Evolutionary conservation across 2,888 invertebrate species (phyloP), one percentile per base, ranked within the genome.

Genomic region (Nezara viridula): DNA sequence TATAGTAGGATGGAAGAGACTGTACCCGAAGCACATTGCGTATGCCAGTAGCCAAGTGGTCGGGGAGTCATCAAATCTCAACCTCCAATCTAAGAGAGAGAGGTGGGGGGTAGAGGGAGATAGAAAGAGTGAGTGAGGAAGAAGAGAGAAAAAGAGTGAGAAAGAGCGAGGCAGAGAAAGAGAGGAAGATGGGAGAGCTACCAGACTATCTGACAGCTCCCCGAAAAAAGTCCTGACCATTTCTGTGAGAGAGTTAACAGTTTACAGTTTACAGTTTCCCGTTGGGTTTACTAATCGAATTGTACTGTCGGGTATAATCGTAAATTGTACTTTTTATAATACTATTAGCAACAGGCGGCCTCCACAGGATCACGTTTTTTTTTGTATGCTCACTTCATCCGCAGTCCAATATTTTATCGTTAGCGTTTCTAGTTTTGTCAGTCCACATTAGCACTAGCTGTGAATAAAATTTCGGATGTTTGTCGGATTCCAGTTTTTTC

Each of bases 21-120:
- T 88, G 88, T 87, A 88, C 89, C 87, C n/a, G 89, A 49, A 85
- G 88, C 44, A 50, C 88, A 88, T 88, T 88, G 89, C 89, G 89
- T 89, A 88, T 89, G 85, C 90, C 90, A 89, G 90, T 90, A 90
- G 90, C 89, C 88, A 88, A 86, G 89, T 89, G 89, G 88, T 85
- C 86, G 44, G 86, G 47, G 89, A 86, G 88, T 88, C 88, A 86
- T 88, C 89, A 88, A 85, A 86, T 86, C 88, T 88, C 86, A 77
- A 86, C 66, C 89, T 89, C 85, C 73, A 52, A 87, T 89, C 89
- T 87, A 55, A 86, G 86, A 60, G 55, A 49, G 85, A 85, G 60
- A 27, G n/a, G 49, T 27, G 50, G 86, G 24, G 32, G 37, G 40
- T 55, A 32, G 44, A 40, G 55, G 21, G 86, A 86, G 24, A 40